phyloP scores from a whole-genome alignment of 2,113 vertebrate genomes.

The Speoplatyrhinus poulsoni region DNA sequence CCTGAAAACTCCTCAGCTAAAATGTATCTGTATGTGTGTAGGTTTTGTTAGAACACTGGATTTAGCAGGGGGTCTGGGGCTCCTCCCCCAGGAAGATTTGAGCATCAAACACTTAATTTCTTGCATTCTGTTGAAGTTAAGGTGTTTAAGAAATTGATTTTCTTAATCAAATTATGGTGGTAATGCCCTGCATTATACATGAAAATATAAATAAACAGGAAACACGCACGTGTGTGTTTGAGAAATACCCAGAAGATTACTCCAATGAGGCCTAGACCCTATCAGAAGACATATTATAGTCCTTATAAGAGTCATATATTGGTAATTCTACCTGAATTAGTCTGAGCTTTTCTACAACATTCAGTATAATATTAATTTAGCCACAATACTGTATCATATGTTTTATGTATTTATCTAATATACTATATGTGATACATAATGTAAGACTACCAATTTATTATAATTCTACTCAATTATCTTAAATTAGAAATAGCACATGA shows the following conservation, averaged over 20 bases:
- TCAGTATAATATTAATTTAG: conserved; percentile 7
- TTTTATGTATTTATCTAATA: neutral
- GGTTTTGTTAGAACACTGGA: neutral
- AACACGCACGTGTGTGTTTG: conserved; percentile 13
- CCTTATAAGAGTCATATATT: conserved; percentile 53
- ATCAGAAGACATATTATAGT: conserved; percentile 52
- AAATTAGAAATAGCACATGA: neutral
- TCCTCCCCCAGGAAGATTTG: too few species aligned
- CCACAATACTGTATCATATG: neutral
- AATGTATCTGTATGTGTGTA: conserved; percentile 13
- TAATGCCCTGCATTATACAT: too few species aligned
- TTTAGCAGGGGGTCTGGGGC: too few species aligned
- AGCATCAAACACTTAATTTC: too few species aligned
- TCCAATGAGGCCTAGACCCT: conserved; percentile 62
- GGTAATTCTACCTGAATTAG: conserved; percentile 33
- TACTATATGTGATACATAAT: neutral
- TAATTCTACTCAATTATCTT: neutral
- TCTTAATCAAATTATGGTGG: too few species aligned
- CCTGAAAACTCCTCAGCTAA: conserved; percentile 43
- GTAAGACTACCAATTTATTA: neutral
- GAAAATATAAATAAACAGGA: too few species aligned
- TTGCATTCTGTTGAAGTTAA: too few species aligned
- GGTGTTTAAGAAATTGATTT: too few species aligned
- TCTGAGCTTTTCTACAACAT: conserved; percentile 17
- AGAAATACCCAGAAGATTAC: conserved; percentile 42